These are phyloP conservation scores for Psilanteris sp. DNA, from an alignment of 1,140 invertebrate genomes.

Conservation along the genomic window DNA sequence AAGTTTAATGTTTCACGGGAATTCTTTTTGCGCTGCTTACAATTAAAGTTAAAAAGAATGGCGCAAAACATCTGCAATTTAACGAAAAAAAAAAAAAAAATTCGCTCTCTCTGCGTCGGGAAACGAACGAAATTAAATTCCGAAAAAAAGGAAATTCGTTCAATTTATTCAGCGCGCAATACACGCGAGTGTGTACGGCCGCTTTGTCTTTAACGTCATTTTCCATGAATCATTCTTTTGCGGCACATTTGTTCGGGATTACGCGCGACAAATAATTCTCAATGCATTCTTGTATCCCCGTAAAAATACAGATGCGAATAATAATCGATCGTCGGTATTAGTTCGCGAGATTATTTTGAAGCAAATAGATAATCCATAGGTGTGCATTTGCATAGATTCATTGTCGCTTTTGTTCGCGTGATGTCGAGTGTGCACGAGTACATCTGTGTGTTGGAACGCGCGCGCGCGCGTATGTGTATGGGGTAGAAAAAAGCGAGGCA, in stretches of 20 bases:
- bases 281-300: constrained; percentile 43
- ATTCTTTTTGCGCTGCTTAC: constrained; percentile 23
- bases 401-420: constrained; percentile 41
- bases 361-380: constrained; percentile 55
- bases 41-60: constrained; percentile 46
- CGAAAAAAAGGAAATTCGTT: constrained; percentile 22
- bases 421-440: no score
- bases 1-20: constrained; percentile 17
- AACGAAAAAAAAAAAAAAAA: constrained; percentile 51
- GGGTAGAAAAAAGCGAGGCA: constrained; percentile 16
- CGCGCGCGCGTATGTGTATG: not conserved
- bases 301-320: constrained; percentile 33
- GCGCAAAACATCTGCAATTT: constrained; percentile 41
- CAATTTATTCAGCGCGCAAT: constrained; percentile 26
- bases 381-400: constrained; percentile 59
- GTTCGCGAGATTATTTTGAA: constrained; percentile 51
- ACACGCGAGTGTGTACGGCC: constrained; percentile 11
- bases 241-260: constrained; percentile 54
- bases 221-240: constrained; percentile 57
- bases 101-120: constrained; percentile 13
- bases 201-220: constrained; percentile 50
- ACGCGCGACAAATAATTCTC: constrained; percentile 48
- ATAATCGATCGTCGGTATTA: constrained; percentile 54
- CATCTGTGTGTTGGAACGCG: no score
- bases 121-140: constrained; percentile 49